A percentile compares a stretch with the other conserved stretches of the same genome.
phyloP scores from a whole-genome alignment of 2,113 vertebrate genomes.

The Corythoichthys haematopterus region DNA sequence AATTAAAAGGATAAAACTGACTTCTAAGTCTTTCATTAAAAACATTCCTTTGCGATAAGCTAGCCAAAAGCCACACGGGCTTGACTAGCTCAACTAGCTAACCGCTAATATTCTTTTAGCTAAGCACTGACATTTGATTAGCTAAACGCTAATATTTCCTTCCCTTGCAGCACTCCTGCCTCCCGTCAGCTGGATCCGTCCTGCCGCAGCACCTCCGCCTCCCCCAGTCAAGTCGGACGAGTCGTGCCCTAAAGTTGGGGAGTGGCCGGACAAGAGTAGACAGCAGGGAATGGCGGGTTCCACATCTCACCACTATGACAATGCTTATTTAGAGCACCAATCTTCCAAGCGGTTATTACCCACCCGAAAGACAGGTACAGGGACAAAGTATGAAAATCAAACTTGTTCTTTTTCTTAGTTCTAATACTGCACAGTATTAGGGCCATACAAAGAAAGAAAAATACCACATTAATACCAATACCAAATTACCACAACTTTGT shows the following conservation, averaged over 20 bases:
- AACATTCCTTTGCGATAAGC: not conserved
- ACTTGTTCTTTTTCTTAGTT: not conserved
- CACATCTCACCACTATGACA: constrained; percentile 26
- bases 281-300: constrained; percentile 7
- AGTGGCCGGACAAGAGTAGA: constrained; percentile 12
- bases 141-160: constrained; percentile 7
- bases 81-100: not conserved
- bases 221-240: constrained; percentile 26
- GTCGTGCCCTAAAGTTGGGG: not conserved
- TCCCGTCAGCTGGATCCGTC: constrained; percentile 41
- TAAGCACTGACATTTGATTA: too few species aligned
- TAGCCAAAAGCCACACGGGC: not conserved
- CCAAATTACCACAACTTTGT: too few species aligned
- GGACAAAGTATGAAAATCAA: not conserved
- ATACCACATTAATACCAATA: too few species aligned
- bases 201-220: constrained; percentile 48
- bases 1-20: not conserved
- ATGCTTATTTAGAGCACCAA: constrained; percentile 17
- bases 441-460: too few species aligned
- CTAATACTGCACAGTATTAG: too few species aligned
- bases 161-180: constrained; percentile 62
- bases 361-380: constrained; percentile 44
- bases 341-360: not conserved
- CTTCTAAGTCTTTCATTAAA: not conserved
- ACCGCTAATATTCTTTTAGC: too few species aligned